These are phyloP conservation scores for Penaeus monodon DNA, from an alignment of 2,888 invertebrate genomes.

Conservation along the genomic window DNA sequence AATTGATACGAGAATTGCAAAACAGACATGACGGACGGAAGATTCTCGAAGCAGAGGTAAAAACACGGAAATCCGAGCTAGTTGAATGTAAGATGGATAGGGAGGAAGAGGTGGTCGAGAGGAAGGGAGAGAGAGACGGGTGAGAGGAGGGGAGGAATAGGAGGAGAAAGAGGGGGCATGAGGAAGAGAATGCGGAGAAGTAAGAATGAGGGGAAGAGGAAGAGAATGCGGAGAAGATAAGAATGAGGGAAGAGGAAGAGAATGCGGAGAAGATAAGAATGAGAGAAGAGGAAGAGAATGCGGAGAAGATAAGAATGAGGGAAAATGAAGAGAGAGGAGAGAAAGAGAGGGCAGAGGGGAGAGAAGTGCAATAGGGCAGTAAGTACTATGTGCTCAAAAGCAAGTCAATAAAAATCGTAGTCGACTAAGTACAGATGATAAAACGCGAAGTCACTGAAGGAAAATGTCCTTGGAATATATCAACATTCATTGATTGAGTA, in stretches of 20 bases:
- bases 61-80: conserved; percentile 5
- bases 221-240: not conserved
- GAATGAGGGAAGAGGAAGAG: no score
- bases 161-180: not conserved
- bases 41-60: no score
- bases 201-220: not conserved
- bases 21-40: no score
- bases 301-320: not conserved
- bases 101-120: not conserved
- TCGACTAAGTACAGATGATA: no score
- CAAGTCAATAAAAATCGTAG: no score
- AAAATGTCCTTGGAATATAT: no score
- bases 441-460: no score
- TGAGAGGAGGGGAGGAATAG: not conserved
- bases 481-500: no score
- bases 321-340: not conserved
- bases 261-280: not conserved
- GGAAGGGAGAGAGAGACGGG: not conserved
- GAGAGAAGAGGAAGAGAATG: not conserved
- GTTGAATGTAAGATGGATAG: conserved; percentile 14
- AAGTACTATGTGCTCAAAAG: no score
- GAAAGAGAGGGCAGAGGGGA: no score
- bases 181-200: not conserved
- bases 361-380: not conserved
- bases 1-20: no score